Percentiles rank a stretch among this genome's conserved stretches.
These are phyloP conservation scores for Aldabrachelys gigantea DNA, from an alignment of 2,113 vertebrate genomes.

Conservation along the genomic window DNA sequence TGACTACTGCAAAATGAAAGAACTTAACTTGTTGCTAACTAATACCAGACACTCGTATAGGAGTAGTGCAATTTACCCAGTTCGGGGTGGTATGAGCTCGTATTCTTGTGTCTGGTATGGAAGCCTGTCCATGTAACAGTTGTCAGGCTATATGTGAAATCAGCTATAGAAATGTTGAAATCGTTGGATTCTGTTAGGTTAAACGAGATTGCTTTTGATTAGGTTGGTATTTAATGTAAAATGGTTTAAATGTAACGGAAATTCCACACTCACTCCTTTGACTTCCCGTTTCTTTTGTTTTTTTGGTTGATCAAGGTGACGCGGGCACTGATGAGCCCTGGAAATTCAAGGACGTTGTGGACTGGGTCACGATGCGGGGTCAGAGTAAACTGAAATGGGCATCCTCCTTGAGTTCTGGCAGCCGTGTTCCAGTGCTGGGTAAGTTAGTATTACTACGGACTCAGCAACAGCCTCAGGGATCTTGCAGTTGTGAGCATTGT, in stretches of 20 bases:
- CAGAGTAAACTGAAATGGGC: not conserved
- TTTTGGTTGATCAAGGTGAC: accelerated
- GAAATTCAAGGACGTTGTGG: not conserved
- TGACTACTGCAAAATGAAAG: constrained; percentile 45
- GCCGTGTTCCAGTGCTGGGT: not conserved
- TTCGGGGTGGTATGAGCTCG: constrained; percentile 43
- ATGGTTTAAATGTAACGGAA: constrained; percentile 33
- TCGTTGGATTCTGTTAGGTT: constrained; percentile 7
- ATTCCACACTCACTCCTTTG: not conserved
- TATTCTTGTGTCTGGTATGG: not conserved
- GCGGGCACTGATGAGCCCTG: constrained; percentile 7
- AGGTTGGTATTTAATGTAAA: constrained; percentile 31
- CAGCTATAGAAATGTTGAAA: constrained; percentile 17
- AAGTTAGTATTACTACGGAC: not conserved
- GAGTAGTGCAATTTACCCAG: constrained; percentile 21
- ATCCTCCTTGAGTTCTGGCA: accelerated
- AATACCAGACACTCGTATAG: constrained; percentile 42
- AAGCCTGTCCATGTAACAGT: not conserved
- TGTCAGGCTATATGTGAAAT: constrained; percentile 21
- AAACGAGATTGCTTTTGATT: not conserved
- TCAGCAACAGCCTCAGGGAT: not conserved
- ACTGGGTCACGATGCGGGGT: not conserved
- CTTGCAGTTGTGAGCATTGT: not conserved
- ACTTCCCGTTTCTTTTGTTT: constrained; percentile 9
- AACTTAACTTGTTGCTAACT: constrained; percentile 58